Conservation (phyloP, 1,140 invertebrate species). For the Tetraneura akinire region DNA sequence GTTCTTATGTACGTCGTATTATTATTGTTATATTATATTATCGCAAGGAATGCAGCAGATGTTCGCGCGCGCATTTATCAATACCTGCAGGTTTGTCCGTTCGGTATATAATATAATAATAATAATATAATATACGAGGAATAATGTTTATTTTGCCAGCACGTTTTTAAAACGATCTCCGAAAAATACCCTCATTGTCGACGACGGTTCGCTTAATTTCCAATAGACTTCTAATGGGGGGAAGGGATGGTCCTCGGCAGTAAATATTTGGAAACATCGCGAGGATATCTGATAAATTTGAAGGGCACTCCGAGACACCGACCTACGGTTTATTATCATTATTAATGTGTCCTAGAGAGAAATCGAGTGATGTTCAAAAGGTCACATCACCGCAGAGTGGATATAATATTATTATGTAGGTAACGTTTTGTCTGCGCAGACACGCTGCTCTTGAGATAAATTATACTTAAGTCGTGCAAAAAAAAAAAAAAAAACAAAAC, state of each 20-base stretch:
- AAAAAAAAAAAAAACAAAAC: no score
- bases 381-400: not conserved
- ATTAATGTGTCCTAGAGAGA: not conserved
- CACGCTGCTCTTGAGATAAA: no score
- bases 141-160: conserved; percentile 51
- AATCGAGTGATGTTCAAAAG: not conserved
- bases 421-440: no score
- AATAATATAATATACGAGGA: no score
- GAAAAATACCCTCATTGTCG: conserved; percentile 10
- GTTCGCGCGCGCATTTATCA: conserved; percentile 35
- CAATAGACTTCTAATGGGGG: conserved; percentile 19
- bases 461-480: no score
- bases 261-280: conserved; percentile 51
- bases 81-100: not conserved
- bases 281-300: conserved; percentile 26
- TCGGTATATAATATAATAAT: no score
- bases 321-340: not conserved
- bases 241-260: not conserved
- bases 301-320: conserved; percentile 20
- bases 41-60: conserved; percentile 41
- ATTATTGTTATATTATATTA: conserved; percentile 7
- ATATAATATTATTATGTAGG: no score
- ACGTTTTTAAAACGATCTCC: conserved; percentile 39
- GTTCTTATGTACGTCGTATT: not conserved
- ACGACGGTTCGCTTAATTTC: conserved; percentile 41